phyloP scores from a whole-genome alignment of 2,888 invertebrate genomes.

The Criorhina ranunculi region DNA sequence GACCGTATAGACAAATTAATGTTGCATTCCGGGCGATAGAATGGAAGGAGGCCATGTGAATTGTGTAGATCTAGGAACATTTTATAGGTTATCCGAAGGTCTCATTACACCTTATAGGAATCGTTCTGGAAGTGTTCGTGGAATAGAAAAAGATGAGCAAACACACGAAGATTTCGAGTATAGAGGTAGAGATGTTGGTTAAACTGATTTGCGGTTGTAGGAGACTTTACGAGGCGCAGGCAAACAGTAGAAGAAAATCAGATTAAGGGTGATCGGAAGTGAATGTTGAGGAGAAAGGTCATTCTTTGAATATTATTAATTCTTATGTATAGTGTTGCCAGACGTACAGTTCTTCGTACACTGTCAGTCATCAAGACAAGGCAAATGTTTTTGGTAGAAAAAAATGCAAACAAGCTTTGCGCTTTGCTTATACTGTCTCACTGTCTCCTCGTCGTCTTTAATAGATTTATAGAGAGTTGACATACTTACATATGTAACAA shows the following conservation, averaged over 20 bases:
- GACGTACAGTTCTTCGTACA: no score
- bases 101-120: slow-evolving; percentile 68
- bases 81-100: slow-evolving; percentile 71
- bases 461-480: no score
- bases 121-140: slow-evolving; percentile 53
- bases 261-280: slow-evolving; percentile 47
- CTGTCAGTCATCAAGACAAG: no score
- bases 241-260: slow-evolving; percentile 31
- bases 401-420: no score
- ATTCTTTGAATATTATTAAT: slow-evolving; percentile 27
- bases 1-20: slow-evolving; percentile 74
- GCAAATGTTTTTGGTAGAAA: no score
- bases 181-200: slow-evolving; percentile 19
- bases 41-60: slow-evolving; percentile 1
- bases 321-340: slow-evolving; percentile 32
- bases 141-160: slow-evolving; percentile 57
- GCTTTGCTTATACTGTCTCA: no score
- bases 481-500: no score
- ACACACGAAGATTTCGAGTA: slow-evolving; percentile 44
- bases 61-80: slow-evolving; percentile 45
- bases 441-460: no score
- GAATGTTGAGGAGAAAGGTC: not conserved
- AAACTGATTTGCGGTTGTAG: slow-evolving; percentile 46
- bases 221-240: not conserved
- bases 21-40: slow-evolving; percentile 61